Base-by-base conservation (phyloP, 37 sponge, comb jelly and placozoan species). In the Bolinopsis microptera region DNA sequence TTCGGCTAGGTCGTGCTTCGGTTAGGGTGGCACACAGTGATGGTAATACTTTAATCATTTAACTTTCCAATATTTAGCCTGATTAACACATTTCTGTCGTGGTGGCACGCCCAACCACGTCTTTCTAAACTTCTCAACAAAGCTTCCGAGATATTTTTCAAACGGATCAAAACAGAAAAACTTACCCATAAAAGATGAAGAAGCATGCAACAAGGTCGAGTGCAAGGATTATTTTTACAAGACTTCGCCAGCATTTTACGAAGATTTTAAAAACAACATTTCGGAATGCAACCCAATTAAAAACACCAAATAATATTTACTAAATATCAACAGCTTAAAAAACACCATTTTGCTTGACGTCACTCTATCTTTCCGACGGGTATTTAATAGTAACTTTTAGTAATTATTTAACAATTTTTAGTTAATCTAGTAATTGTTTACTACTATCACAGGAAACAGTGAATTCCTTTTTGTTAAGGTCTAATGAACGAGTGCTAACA, bases 241-340 rank as follows among this genome's bases (percentile, higher is more conserved):
- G 13, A 72, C 31, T 72, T 21, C 31, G 75, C 5, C 68, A 67
- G 13, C 31, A n/a, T 72, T 72, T 8, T 5, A 72, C 31, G 26
- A 72, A 72, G 31, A 72, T 72, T 30, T 30, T 72, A 72, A 72
- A 72, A 48, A 48, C n/a, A n/a, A n/a, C 61, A 48, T 48, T 48
- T 48, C 13, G 61, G 13, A 48, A 48, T 48, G 61, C 5, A 48
- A 48, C 61, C 61, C 61, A 48, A 48, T 48, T 48, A 48, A 48
- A 48, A 48, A 48, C 61, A 48, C 61, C n/a, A n/a, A n/a, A n/a
- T n/a, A n/a, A n/a, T n/a, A n/a, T n/a, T n/a, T n/a, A n/a, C n/a
- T 48, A 48, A 48, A 48, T 48, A 48, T 48, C 61, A 48, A 48
- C 61, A 48, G 61, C 61, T 48, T 48, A 48, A 48, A n/a, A 48